Evolutionary conservation across 2,113 vertebrate genomes (phyloP), one percentile per base, ranked within the genome.

Genomic region (Erinaceus europaeus): DNA sequence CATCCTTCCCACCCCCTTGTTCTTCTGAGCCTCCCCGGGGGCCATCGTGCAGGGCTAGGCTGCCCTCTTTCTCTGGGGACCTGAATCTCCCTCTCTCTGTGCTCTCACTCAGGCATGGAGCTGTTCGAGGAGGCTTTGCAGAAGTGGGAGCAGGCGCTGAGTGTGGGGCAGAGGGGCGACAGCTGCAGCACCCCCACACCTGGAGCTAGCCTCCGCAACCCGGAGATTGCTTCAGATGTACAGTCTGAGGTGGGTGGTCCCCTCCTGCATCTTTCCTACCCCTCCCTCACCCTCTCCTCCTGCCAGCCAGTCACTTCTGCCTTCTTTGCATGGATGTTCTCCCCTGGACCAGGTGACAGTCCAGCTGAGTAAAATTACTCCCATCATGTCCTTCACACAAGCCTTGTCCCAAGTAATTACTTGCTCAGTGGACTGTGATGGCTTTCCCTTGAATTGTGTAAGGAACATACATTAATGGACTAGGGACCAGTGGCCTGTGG

Each of bases 101-200:
- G 0, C 71, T 9, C 18, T 0, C 21, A 40, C 27, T 21, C 76
- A 99, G 99, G 99, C 57, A 99, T 99, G 98, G 98, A 99, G 96
- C 97, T 99, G 68, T 99, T 99, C 86, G 99, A 99, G 92, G 99
- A 99, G 95, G 99, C 99, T 0, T 96, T 99, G 55, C 98, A 97
- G 91, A 99, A 99, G 82, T 99, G 99, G 99, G 98, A 99, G 78
- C 98, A 98, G 95, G 99, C 99, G 0, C 95, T 99, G 94, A 98
- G 98, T 32, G 96, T 98, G 92, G 98, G 98, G 57, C 98, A 99
- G 94, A 95, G 95, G 40, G 94, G 97, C 36, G 95, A 93, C 10
- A 96, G 97, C 9, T 90, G 97, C 80, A 91, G 95, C 46, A 98
- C 98, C 44, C 96, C 97, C 0, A 90, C 94, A 2, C 95, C 96